Conservation (phyloP, 2,797 vertebrate genomes). For the Pelochelys cantorii region DNA sequence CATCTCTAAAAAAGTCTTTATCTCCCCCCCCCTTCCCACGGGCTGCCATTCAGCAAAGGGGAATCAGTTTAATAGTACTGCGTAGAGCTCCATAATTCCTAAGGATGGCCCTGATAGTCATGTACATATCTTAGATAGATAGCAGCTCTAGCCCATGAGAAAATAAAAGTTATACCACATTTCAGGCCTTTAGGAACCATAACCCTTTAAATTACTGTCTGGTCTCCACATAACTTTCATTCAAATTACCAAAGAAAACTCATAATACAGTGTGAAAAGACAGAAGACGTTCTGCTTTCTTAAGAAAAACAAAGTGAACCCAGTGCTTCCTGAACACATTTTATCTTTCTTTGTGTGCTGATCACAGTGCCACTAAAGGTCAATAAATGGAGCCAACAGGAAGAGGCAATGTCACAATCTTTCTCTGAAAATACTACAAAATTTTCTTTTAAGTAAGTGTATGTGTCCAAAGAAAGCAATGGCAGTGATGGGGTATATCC, state of each 20-base stretch:
- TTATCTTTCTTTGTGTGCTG: conserved; percentile 30
- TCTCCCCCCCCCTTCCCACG: too few relatives aligned
- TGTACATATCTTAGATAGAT: neutral
- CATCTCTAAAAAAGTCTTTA: too few relatives aligned
- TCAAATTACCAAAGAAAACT: neutral
- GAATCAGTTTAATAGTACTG: too few relatives aligned
- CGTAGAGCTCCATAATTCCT: too few relatives aligned
- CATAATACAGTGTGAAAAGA: neutral
- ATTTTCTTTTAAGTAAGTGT: conserved; percentile 56
- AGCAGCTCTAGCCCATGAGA: neutral
- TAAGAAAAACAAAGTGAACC: neutral
- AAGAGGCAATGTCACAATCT: neutral
- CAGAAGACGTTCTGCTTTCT: neutral
- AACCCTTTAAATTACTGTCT: neutral
- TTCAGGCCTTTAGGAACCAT: neutral
- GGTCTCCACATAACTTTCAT: neutral
- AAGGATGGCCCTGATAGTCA: neutral
- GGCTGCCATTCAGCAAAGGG: too few relatives aligned
- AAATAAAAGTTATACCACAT: neutral
- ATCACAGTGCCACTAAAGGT: conserved; percentile 1
- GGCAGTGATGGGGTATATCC: neutral
- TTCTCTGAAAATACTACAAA: conserved; percentile 24
- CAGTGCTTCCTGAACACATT: neutral
- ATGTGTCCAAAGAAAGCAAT: conserved; percentile 18
- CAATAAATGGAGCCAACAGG: conserved; percentile 22